These are phyloP conservation scores for Tetramorium parvispinum DNA, from an alignment of 1,140 invertebrate genomes.

Conservation along the genomic window DNA sequence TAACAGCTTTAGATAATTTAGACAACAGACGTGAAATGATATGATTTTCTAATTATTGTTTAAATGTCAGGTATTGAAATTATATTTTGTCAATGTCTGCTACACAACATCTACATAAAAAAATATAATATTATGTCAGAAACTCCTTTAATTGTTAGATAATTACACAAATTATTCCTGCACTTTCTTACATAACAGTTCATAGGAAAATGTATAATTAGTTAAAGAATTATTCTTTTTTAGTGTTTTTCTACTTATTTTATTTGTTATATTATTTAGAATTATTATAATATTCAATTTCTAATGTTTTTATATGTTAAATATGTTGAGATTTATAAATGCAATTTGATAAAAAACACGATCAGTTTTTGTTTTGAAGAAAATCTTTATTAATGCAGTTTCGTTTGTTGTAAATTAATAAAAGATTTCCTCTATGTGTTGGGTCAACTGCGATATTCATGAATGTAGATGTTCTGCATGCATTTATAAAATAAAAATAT, in stretches of 20 bases:
- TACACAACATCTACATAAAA: background rate
- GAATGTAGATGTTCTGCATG: background rate
- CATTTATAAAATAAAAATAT: constrained; percentile 6
- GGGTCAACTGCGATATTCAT: constrained; percentile 1
- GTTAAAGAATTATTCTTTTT: background rate
- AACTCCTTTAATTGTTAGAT: constrained; percentile 10
- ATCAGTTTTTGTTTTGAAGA: background rate
- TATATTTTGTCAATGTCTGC: background rate
- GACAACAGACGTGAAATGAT: background rate
- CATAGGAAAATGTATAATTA: background rate
- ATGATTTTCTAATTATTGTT: background rate
- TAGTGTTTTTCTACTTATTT: background rate
- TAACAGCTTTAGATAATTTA: constrained; percentile 15
- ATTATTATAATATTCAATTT: background rate
- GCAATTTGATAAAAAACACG: background rate
- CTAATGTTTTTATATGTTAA: background rate
- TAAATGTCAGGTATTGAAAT: background rate
- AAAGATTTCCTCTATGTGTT: constrained; percentile 2
- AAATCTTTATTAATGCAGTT: background rate
- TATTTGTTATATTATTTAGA: too few relatives aligned
- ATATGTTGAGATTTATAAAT: constrained; percentile 21
- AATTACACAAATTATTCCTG: constrained; percentile 1
- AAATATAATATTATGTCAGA: background rate
- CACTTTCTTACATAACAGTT: background rate
- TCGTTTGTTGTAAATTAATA: constrained; percentile 16